Evolutionary conservation across 2,113 vertebrate genomes (phyloP), one percentile per base, ranked within the genome.

Genomic region (Mirza zaza): DNA sequence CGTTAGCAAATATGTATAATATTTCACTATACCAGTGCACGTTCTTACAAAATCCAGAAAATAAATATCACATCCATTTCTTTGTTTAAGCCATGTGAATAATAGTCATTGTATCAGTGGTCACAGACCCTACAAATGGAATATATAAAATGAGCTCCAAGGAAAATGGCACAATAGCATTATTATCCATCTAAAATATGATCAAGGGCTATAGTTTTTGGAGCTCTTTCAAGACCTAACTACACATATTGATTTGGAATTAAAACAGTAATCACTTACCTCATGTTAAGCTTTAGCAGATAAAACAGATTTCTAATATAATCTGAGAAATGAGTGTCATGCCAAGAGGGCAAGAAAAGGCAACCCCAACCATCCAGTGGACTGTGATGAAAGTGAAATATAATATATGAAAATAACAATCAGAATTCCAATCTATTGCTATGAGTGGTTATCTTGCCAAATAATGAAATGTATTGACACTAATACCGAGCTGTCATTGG

Each of bases 231-330:
- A 93, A 93, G 80, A 84, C 57, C 42, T 84, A 57, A 85, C 87
- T 92, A 23, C 52, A 52, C 70, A 29, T 82, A 92, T 29, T 94
- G 91, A 94, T 65, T 93, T 85, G 84, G 80, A 34, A 94, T 97
- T 96, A 97, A 95, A 80, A 94, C 48, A 87, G 77, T 85, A 76
- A 94, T 92, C 83, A 57, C 76, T 84, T 83, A 73, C 86, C 67
- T 95, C 97, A 91, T 71, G 95, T 36, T 95, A 80, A 90, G 73
- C 71, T 84, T 70, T 89, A 79, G 87, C 15, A 95, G 87, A 92
- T 95, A 95, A 88, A 93, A 45, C 39, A 65, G 23, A 34, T 65
- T 76, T 97, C 95, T 95, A 96, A 94, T 93, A 95, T 75, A 88
- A 93, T 36, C 83, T 52, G 55, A 90, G 76, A 97, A 90, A 87